phyloP scores from a whole-genome alignment of 2,797 vertebrate genomes.

The Pangasius djambal region DNA sequence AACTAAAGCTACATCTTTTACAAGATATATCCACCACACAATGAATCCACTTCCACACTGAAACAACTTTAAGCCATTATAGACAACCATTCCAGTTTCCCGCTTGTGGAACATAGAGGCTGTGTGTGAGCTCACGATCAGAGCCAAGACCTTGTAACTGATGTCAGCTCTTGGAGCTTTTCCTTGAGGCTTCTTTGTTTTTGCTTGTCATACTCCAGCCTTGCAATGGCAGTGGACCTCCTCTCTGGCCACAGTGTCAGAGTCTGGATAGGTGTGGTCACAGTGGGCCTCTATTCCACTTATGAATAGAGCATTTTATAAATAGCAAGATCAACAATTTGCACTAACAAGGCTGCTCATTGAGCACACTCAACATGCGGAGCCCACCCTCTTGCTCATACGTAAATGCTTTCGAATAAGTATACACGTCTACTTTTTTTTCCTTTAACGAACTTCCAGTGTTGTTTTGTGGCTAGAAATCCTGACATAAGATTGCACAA shows the following conservation, averaged over 20 bases:
- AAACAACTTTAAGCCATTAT: neutral
- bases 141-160: conserved; percentile 33
- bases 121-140: conserved; percentile 1
- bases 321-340: conserved; percentile 63
- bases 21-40: neutral
- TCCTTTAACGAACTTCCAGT: conserved; percentile 50
- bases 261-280: conserved; percentile 57
- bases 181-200: conserved; percentile 21
- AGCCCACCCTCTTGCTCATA: conserved; percentile 59
- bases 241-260: conserved; percentile 53
- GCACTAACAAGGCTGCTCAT: conserved; percentile 65
- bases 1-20: neutral
- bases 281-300: conserved; percentile 59
- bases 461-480: conserved; percentile 33
- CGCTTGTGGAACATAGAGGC: conserved; percentile 5
- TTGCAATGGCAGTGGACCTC: conserved; percentile 40
- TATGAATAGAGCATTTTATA: conserved; percentile 72
- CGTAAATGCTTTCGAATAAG: conserved; percentile 55
- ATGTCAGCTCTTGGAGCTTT: conserved; percentile 46
- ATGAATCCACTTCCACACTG: neutral
- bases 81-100: neutral
- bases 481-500: conserved; percentile 22
- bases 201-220: conserved; percentile 37
- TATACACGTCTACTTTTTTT: conserved; percentile 24
- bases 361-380: conserved; percentile 52